Conservation (phyloP, 1,140 invertebrate genomes). For the Pseudomyrmex sp. region DNA sequence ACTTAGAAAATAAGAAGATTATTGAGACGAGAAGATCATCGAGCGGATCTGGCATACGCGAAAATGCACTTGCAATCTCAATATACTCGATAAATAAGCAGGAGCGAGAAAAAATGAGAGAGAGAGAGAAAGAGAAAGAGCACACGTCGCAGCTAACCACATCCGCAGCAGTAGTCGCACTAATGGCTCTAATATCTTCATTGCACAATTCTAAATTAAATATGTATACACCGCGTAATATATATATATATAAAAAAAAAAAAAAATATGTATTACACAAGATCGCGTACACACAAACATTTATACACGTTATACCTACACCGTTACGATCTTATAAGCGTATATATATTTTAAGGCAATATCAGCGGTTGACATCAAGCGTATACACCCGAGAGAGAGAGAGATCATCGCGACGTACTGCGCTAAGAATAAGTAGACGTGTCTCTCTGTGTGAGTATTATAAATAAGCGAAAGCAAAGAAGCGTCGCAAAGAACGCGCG, state of each 20-base stretch:
- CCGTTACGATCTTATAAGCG: constrained; percentile 23
- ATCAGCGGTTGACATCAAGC: constrained; percentile 3
- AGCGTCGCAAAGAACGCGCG: not conserved
- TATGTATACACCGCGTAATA: constrained; percentile 53
- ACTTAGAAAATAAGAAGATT: not conserved
- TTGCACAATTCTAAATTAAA: constrained; percentile 80
- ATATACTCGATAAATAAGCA: constrained; percentile 13
- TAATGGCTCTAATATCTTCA: constrained; percentile 78
- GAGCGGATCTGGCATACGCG: constrained; percentile 26
- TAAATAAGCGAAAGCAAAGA: constrained; percentile 40
- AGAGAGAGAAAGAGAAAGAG: constrained; percentile 37
- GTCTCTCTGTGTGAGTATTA: constrained; percentile 60
- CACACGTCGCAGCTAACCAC: constrained; percentile 71
- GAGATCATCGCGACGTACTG: constrained; percentile 48
- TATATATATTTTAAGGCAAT: constrained; percentile 70
- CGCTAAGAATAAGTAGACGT: constrained; percentile 65
- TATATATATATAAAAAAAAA: not conserved
- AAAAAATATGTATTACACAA: constrained; percentile 56
- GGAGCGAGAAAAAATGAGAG: not conserved
- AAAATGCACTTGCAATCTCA: constrained; percentile 8
- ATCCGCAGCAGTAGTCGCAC: constrained; percentile 79
- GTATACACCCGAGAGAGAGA: constrained; percentile 2
- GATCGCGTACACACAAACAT: constrained; percentile 4
- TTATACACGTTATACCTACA: constrained; percentile 19
- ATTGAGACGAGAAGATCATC: not conserved